Conservation (phyloP, 2,888 invertebrate species). For the Pegoplata infirma region DNA sequence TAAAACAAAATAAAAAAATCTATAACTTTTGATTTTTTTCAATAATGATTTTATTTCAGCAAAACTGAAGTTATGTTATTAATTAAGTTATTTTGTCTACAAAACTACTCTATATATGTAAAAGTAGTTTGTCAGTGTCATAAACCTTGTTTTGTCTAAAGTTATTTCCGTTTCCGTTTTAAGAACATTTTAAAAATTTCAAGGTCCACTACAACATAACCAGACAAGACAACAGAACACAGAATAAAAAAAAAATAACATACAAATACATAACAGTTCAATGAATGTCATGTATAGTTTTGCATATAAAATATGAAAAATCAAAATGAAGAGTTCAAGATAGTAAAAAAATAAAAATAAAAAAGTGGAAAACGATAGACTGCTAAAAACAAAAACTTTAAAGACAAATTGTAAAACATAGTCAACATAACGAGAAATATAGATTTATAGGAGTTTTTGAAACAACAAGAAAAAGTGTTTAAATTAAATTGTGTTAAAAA, state of each 20-base stretch:
- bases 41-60: too few species aligned
- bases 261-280: slow-evolving; percentile 7
- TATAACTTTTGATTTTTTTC: too few species aligned
- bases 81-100: slow-evolving; percentile 21
- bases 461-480: too few species aligned
- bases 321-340: slow-evolving; percentile 38
- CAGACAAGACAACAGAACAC: slow-evolving; percentile 16
- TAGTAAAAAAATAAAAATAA: neutral
- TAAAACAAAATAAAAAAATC: too few species aligned
- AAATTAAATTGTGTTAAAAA: too few species aligned
- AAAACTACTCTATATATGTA: too few species aligned
- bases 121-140: slow-evolving; percentile 57
- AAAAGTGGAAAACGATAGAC: neutral
- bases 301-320: slow-evolving; percentile 53
- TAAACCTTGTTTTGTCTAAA: slow-evolving; percentile 60
- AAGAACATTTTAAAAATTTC: slow-evolving; percentile 39
- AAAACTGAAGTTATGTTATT: slow-evolving; percentile 34
- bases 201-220: slow-evolving; percentile 36
- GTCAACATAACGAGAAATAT: neutral
- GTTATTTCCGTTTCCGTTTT: slow-evolving; percentile 60
- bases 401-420: neutral
- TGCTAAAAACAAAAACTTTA: too few species aligned
- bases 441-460: neutral
- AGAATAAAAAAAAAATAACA: slow-evolving; percentile 4
- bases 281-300: slow-evolving; percentile 20